Conservation (phyloP, 2,888 invertebrate species). For the Sylvicola cinctus region DNA sequence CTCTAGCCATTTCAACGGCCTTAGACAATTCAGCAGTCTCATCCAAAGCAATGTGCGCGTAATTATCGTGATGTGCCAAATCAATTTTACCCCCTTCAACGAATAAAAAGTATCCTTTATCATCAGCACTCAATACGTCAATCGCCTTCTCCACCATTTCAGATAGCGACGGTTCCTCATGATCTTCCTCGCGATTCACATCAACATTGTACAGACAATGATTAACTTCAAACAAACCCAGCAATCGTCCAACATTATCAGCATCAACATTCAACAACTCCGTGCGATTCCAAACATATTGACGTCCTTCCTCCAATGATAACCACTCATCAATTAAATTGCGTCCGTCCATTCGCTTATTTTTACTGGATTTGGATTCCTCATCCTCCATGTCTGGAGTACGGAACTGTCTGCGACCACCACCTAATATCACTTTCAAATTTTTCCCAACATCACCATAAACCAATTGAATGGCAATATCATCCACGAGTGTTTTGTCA, state of each 20-base stretch:
- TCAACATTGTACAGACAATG: constrained; percentile 54
- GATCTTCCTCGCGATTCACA: constrained; percentile 14
- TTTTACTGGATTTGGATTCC: constrained; percentile 30
- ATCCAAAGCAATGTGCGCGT: constrained; percentile 19
- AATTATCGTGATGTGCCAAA: constrained; percentile 19
- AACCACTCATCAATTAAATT: constrained; percentile 48
- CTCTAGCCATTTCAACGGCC: constrained; percentile 41
- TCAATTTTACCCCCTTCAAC: constrained; percentile 40
- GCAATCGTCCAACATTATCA: constrained; percentile 22
- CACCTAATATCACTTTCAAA: constrained; percentile 57
- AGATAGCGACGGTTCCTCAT: constrained; percentile 43
- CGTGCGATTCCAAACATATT: constrained; percentile 29
- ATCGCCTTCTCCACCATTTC: constrained; percentile 69
- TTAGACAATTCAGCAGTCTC: constrained; percentile 45
- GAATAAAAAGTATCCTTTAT: constrained; percentile 56
- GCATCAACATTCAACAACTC: constrained; percentile 30
- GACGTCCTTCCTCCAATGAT: constrained; percentile 41
- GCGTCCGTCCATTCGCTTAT: constrained; percentile 34
- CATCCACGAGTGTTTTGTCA: constrained; percentile 31
- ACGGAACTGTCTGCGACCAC: constrained; percentile 44
- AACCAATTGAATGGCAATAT: constrained; percentile 54
- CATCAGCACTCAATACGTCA: constrained; percentile 37
- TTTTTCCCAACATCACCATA: constrained; percentile 41
- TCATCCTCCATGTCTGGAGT: constrained; percentile 30
- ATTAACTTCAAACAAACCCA: constrained; percentile 43